Conservation (phyloP, 2,888 invertebrate genomes). For the Nezara viridula region DNA sequence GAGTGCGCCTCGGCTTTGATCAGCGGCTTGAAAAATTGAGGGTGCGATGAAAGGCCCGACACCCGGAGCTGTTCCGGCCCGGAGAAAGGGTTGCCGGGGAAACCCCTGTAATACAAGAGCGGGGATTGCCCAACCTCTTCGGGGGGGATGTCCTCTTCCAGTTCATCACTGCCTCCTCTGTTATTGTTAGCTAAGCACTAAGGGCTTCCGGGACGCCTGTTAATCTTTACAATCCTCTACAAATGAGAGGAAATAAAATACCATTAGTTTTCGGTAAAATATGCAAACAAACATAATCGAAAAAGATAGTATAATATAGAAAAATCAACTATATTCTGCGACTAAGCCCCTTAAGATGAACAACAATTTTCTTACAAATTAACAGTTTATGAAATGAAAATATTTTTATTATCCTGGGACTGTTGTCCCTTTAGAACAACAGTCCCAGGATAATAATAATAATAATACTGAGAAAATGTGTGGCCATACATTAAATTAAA, state of each 20-base stretch:
- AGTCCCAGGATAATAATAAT: too few relatives aligned
- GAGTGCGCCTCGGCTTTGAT: neutral
- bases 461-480: too few relatives aligned
- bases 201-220: neutral
- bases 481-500: too few relatives aligned
- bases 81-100: neutral
- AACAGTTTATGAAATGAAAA: too few relatives aligned
- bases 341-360: too few relatives aligned
- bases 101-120: neutral
- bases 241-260: neutral
- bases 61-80: neutral
- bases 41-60: neutral
- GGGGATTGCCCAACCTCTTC: neutral
- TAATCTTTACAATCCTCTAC: neutral
- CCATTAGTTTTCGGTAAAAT: neutral
- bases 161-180: neutral
- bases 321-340: too few relatives aligned
- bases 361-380: too few relatives aligned
- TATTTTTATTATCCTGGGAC: too few relatives aligned
- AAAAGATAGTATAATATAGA: too few relatives aligned
- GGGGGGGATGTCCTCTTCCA: neutral
- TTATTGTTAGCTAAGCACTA: neutral
- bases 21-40: neutral
- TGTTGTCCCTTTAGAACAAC: too few relatives aligned
- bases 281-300: too few relatives aligned